Evolutionary conservation across 2,888 invertebrate genomes (phyloP), one percentile per base, ranked within the genome.

Genomic region (Lordiphosa fenestrarum): DNA sequence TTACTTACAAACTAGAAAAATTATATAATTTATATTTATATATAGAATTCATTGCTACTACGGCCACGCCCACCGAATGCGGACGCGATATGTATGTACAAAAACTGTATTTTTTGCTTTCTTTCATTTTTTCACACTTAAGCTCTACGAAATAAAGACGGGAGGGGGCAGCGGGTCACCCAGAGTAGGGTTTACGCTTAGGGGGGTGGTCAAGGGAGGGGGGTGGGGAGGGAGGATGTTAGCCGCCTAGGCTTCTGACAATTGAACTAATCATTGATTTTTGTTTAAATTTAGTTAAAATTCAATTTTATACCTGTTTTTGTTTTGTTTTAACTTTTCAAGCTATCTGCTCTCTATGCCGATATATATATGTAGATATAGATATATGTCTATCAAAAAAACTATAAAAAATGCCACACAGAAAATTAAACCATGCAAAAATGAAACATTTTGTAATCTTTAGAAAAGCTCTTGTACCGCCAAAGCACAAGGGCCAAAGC

Each of bases 11-110:
- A 54, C 53, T 58, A 47, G 7, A 60, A 58, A 58, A 44, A 58
- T 47, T 54, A 50, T 50, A 54, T 55, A 56, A 60, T 53, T 46
- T 53, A 36, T 23, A 48, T 46, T 12, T 53, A 44, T 46, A 35
- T 35, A 39, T 53, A 21, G 41, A 39, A 37, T 50, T 33, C 15
- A 73, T 71, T 78, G 73, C 75, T 72, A 80, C 75, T 66, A 51
- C 40, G 52, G 75, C 74, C 70, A 82, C 80, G 76, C 78, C 78
- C 78, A 70, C 71, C 49, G 37, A 39, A 41, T 46, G 35, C 41
- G 74, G 71, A 49, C 77, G 78, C 78, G 84, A 78, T 78, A 78
- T 84, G 82, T 84, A 78, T 78, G 51, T 82, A 84, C 82, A 84
- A 72, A 74, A 74, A 76, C 30, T 84, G 80, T 81, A 72, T 82